A percentile compares a stretch with the other conserved stretches of the same genome.
phyloP scores from a whole-genome alignment of 2,113 vertebrate genomes.

The Archilochus colubris region DNA sequence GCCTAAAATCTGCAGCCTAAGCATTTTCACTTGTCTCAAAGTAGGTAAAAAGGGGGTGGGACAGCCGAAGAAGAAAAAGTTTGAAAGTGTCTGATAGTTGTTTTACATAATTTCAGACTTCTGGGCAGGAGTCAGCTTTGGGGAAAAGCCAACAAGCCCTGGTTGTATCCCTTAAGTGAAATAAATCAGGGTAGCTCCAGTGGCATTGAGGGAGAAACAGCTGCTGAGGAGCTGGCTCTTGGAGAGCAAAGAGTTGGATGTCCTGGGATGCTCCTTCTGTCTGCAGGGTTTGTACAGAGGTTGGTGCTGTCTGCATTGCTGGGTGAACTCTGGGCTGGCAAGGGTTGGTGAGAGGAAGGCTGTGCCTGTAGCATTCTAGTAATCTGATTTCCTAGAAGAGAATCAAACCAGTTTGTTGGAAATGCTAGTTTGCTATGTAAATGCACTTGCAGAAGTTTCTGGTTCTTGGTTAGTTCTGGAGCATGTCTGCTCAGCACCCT shows the following conservation, averaged over 20 bases:
- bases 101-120: background rate
- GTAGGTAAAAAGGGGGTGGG: too few species aligned
- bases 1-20: background rate
- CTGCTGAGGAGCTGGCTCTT: background rate
- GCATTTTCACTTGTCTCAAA: background rate
- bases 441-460: background rate
- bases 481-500: background rate
- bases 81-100: background rate
- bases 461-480: background rate
- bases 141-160: background rate
- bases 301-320: background rate
- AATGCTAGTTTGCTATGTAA: background rate
- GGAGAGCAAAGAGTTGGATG: rapidly evolving
- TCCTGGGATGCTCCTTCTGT: background rate
- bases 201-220: background rate
- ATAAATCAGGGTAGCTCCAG: background rate
- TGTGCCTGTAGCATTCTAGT: background rate
- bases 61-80: background rate
- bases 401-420: background rate
- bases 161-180: background rate
- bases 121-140: background rate
- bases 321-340: background rate
- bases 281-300: background rate
- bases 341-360: background rate
- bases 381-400: background rate